These are phyloP conservation scores for Aptenodytes forsteri DNA, from an alignment of 2,113 vertebrate genomes.

Conservation along the genomic window DNA sequence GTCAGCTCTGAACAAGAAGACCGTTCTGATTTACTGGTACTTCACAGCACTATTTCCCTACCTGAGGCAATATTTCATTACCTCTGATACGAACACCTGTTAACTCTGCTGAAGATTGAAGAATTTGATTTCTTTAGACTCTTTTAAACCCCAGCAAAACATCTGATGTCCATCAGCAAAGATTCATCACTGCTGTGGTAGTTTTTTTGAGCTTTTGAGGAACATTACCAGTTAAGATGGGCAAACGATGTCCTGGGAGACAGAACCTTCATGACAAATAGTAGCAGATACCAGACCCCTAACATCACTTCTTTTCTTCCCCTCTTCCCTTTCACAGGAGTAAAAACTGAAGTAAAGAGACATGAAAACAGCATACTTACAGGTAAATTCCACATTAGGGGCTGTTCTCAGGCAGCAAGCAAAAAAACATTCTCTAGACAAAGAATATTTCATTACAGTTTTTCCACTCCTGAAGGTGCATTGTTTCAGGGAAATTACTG, in stretches of 20 bases:
- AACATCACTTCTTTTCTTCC: neutral
- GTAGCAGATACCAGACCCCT: neutral
- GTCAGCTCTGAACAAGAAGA: neutral
- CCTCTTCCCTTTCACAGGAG: neutral
- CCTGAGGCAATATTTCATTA: neutral
- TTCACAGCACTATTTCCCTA: neutral
- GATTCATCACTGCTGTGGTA: neutral
- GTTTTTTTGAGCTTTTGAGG: neutral
- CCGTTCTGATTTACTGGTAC: neutral
- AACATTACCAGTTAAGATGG: neutral
- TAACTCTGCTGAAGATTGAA: neutral
- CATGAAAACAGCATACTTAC: neutral
- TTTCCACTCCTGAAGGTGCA: neutral
- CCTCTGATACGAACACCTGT: neutral
- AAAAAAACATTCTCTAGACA: neutral
- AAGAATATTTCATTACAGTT: neutral
- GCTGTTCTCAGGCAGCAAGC: neutral
- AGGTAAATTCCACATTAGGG: neutral
- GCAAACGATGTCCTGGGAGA: neutral
- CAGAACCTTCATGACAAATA: neutral
- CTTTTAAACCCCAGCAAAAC: constrained; percentile 3
- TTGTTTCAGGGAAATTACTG: neutral
- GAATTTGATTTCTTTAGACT: neutral
- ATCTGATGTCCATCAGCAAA: constrained; percentile 21
- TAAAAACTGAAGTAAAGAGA: neutral